Conservation (phyloP, 1,140 invertebrate species). For the Drosophila suzukii region DNA sequence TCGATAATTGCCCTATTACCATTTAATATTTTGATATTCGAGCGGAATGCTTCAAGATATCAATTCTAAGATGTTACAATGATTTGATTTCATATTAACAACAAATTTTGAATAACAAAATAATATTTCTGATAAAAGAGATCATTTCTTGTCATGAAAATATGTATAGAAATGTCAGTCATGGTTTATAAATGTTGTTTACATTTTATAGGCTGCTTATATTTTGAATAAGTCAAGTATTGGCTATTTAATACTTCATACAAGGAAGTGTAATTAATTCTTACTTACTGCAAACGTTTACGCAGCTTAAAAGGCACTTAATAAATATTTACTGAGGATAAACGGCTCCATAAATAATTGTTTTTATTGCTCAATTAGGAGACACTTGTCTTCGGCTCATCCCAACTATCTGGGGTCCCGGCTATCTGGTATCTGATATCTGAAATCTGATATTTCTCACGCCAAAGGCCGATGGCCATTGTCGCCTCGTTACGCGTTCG, state of each 20-base stretch:
- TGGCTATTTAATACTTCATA: background rate
- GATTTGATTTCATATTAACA: background rate
- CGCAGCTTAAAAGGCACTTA: background rate
- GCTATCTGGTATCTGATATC: constrained; percentile 14
- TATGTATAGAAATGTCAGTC: too few species aligned
- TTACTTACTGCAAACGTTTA: background rate
- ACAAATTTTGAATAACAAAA: too few species aligned
- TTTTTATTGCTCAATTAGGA: constrained; percentile 1
- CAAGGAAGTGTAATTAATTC: too few species aligned
- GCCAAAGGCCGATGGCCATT: constrained; percentile 29
- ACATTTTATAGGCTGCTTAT: too few species aligned
- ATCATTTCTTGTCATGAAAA: too few species aligned
- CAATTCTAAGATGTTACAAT: background rate
- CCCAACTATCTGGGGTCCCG: background rate
- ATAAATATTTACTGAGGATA: background rate
- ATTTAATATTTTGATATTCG: background rate
- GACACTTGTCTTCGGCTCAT: constrained; percentile 3
- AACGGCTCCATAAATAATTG: background rate
- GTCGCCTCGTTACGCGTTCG: constrained; percentile 56
- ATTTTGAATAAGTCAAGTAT: too few species aligned
- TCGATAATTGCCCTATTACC: background rate
- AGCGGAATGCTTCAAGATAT: background rate
- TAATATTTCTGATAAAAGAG: too few species aligned
- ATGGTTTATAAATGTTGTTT: too few species aligned
- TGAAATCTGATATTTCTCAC: constrained; percentile 1